These are phyloP conservation scores for Neomorphus geoffroyi DNA, from an alignment of 2,797 vertebrate genomes.

Conservation along the genomic window DNA sequence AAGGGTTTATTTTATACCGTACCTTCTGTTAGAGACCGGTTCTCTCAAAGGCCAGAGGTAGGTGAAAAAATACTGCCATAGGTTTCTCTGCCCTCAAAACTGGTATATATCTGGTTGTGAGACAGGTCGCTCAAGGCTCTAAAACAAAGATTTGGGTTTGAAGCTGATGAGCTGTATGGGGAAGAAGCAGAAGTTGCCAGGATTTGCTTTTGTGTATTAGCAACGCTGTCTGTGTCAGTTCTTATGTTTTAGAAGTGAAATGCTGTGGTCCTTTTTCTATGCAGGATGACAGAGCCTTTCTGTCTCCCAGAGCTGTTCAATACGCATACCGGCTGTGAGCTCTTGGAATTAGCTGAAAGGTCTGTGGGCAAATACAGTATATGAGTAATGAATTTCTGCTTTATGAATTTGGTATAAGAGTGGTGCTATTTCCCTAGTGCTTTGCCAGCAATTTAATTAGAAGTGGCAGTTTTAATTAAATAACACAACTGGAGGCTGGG, in stretches of 20 bases:
- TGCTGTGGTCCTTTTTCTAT: not conserved
- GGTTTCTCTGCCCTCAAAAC: not conserved
- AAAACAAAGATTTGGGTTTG: not conserved
- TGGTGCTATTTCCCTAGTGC: not conserved
- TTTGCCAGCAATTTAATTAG: slow-evolving; percentile 21
- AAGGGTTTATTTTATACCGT: not conserved
- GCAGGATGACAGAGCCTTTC: not conserved
- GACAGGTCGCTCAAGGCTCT: not conserved
- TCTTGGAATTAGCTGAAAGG: not conserved
- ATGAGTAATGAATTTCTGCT: not conserved
- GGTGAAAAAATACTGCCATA: not conserved
- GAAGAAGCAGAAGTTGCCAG: not conserved
- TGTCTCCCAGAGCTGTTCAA: not conserved
- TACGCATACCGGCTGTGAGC: not conserved
- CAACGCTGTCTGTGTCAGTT: not conserved
- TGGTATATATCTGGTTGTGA: not conserved
- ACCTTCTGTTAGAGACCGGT: not conserved
- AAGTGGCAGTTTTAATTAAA: slow-evolving; percentile 50
- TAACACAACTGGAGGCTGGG: not conserved
- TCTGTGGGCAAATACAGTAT: not conserved
- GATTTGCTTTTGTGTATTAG: not conserved
- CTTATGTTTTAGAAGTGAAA: not conserved
- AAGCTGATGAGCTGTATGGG: not conserved
- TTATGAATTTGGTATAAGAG: not conserved
- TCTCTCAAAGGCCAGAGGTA: not conserved